phyloP scores from a whole-genome alignment of 2,113 vertebrate genomes.

The Odocoileus hemionus region DNA sequence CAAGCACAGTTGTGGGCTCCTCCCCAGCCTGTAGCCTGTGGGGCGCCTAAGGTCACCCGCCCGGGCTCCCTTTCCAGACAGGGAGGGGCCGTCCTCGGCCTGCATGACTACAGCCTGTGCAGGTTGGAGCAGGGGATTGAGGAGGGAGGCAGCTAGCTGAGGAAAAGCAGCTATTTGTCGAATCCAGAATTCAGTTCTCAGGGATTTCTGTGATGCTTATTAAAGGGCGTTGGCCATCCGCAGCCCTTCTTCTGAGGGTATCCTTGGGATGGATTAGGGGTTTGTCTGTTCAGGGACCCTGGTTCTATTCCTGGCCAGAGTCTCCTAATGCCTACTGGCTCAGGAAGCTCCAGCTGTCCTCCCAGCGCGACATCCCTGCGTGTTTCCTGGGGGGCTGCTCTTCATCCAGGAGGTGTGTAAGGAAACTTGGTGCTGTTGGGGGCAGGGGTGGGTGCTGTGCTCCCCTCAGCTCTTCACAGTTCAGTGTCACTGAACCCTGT shows the following conservation, averaged over 20 bases:
- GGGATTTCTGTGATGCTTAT: background rate
- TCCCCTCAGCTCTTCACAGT: background rate
- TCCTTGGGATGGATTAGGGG: background rate
- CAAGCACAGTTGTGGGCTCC: background rate
- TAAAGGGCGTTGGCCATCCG: rapidly evolving
- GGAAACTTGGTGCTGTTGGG: background rate
- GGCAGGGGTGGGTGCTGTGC: rapidly evolving
- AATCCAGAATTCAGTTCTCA: background rate
- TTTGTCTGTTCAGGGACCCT: background rate
- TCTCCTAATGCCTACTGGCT: background rate
- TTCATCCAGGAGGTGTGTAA: background rate
- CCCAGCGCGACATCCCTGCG: rapidly evolving
- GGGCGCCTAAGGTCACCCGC: background rate
- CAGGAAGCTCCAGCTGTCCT: background rate
- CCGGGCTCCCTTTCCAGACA: background rate
- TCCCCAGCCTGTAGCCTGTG: background rate
- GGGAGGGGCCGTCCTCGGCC: rapidly evolving
- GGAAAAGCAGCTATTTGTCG: background rate
- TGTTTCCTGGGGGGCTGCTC: background rate
- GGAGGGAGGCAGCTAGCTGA: background rate
- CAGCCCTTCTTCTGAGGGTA: background rate
- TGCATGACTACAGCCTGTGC: background rate
- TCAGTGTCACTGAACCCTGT: background rate
- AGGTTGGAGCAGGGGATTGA: background rate
- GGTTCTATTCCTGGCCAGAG: no score